Evolutionary conservation across 37 sponge, comb jelly and placozoan genomes (phyloP), one percentile per base, ranked within the genome.

Genomic region (Theonella swinhoei): DNA sequence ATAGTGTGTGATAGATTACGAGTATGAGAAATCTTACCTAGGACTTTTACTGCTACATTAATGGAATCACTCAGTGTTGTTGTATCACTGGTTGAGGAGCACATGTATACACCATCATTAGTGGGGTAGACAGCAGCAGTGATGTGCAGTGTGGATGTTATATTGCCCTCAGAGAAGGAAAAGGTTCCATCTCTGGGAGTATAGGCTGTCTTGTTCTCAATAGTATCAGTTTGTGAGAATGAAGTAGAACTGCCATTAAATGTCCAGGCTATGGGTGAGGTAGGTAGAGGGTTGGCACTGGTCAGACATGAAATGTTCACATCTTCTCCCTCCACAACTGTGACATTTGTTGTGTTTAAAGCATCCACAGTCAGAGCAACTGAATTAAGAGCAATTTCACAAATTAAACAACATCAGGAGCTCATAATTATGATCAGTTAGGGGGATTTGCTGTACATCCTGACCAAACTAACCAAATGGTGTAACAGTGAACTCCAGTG

Each of bases 41-140:
- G n/a, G n/a, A n/a, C 88, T 87, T 87, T 81, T 58, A 87, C 88
- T 29, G 74, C n/a, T n/a, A n/a, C n/a, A n/a, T n/a, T 87, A 62
- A 87, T 74, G 1, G 23, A 60, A 8, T 66, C 88, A 68, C 39
- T 80, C 62, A 47, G 40, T 38, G 62, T 78, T 64, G n/a, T n/a
- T n/a, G n/a, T n/a, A n/a, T n/a, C n/a, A n/a, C 71, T 81, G 39
- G 9, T 1, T 38, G 62, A 71, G 31, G 59, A 34, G 39, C 82
- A 81, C n/a, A 32, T 47, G 62, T 81, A 81, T 62, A 70, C 82
- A 60, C 82, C 82, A 59, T 71, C 61, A 60, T 81, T 61, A 14
- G 35, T 29, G 34, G 82, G 82, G 82, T 71, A 81, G 29, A 4
- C 24, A 7, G 72, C 72, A 70, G n/a, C 60, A 25, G 4, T 39